Percentiles rank a stretch among this genome's conserved stretches.
These are phyloP conservation scores for Falcunculus frontatus DNA, from an alignment of 2,113 vertebrate species.

Conservation along the genomic window DNA sequence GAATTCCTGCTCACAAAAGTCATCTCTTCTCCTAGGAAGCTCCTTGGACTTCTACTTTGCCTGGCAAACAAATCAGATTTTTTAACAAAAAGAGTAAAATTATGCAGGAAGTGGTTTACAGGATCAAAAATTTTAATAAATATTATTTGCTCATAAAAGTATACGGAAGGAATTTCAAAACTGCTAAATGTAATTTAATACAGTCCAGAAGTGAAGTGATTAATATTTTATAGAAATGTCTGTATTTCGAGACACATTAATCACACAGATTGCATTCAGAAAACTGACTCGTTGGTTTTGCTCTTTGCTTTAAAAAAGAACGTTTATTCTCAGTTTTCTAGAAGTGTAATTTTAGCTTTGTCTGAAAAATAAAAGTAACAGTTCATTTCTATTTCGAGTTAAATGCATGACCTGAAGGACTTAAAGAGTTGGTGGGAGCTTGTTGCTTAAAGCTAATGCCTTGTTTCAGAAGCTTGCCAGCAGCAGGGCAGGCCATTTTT, in stretches of 20 bases:
- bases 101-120: conserved; percentile 21
- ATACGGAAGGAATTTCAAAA: conserved; percentile 1
- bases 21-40: conserved; percentile 11
- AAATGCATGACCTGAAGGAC: neutral
- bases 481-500: neutral
- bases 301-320: conserved; percentile 9
- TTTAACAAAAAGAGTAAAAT: conserved; percentile 16
- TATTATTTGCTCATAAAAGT: conserved; percentile 25
- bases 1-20: conserved; percentile 61
- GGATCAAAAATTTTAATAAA: conserved; percentile 12
- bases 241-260: conserved; percentile 54
- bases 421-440: neutral
- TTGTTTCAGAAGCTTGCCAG: neutral
- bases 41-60: conserved; percentile 41
- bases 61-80: conserved; percentile 25
- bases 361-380: neutral
- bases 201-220: conserved; percentile 46
- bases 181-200: conserved; percentile 33
- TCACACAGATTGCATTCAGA: conserved; percentile 1
- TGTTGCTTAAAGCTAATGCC: neutral
- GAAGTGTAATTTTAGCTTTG: neutral
- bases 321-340: neutral
- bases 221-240: conserved; percentile 50
- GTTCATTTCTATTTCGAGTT: neutral
- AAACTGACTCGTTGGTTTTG: conserved; percentile 33